Percentiles rank a stretch among this genome's conserved stretches.
Conservation (phyloP, 2,113 vertebrate species). For the Chaetops frenatus region DNA sequence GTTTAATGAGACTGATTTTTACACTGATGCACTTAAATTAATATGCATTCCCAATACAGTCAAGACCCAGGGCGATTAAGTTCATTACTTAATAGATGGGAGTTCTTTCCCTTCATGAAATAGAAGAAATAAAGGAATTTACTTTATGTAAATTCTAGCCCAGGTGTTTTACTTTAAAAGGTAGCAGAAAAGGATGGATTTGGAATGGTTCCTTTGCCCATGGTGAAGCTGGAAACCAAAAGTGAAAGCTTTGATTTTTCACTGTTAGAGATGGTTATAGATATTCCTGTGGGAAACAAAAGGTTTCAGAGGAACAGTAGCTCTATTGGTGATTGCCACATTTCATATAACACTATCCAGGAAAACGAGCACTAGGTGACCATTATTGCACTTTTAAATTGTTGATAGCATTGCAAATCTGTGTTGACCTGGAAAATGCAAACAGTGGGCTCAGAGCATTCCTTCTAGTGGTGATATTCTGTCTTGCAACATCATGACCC, state of each 20-base stretch:
- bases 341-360: neutral
- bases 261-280: neutral
- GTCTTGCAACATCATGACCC: neutral
- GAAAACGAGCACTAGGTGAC: neutral
- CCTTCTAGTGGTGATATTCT: neutral
- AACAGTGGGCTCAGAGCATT: neutral
- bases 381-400: neutral
- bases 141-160: neutral
- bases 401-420: neutral
- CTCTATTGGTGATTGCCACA: neutral
- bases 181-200: neutral
- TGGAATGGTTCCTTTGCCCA: neutral
- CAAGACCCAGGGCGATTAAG: neutral
- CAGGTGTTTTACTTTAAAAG: neutral
- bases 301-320: neutral
- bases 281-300: neutral
- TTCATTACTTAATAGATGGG: neutral
- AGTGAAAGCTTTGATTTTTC: neutral
- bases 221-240: neutral
- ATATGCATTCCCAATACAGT: neutral
- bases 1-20: conserved; percentile 9
- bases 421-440: neutral
- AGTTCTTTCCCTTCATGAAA: neutral
- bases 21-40: neutral
- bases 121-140: neutral